Evolutionary conservation across 2,113 vertebrate species (phyloP).

Genomic region (Seriola aureovittata): DNA sequence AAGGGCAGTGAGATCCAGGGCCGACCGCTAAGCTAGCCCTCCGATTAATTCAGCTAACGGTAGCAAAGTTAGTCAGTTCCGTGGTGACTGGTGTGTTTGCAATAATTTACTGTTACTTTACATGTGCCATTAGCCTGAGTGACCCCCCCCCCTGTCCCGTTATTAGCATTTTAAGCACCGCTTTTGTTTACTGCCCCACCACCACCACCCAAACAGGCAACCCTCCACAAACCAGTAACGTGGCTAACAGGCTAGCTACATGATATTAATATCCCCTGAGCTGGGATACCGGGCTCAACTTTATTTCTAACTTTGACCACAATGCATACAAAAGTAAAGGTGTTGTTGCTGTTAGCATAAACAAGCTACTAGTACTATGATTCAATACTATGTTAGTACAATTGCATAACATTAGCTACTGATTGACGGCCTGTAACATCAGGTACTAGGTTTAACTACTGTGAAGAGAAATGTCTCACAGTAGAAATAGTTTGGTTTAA

Average conservation of each 20-base stretch:
- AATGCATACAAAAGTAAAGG: rapidly evolving
- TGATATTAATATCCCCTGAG: background rate
- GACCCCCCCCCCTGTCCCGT: rapidly evolving
- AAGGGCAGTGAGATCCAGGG: slow-evolving; percentile 5
- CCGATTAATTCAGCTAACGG: slow-evolving; percentile 27
- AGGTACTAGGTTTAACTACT: background rate
- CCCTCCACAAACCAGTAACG: background rate
- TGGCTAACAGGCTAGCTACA: slow-evolving; percentile 17
- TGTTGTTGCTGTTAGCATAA: background rate
- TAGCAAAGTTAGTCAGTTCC: background rate
- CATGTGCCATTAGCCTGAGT: background rate
- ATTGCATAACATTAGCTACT: background rate
- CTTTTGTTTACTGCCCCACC: background rate
- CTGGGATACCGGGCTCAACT: background rate
- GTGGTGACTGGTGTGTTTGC: background rate
- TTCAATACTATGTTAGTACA: background rate
- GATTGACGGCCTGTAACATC: background rate
- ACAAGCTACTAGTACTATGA: rapidly evolving
- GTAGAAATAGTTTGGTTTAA: background rate
- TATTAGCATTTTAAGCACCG: background rate
- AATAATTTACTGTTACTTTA: background rate
- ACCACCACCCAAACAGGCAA: background rate
- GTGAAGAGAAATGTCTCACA: background rate
- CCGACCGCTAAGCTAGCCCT: slow-evolving; percentile 21
- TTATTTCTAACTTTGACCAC: background rate